Percentiles rank a stretch among this genome's conserved stretches.
These are phyloP conservation scores for Poecile montanus DNA, from an alignment of 2,797 vertebrate genomes.

Conservation along the genomic window DNA sequence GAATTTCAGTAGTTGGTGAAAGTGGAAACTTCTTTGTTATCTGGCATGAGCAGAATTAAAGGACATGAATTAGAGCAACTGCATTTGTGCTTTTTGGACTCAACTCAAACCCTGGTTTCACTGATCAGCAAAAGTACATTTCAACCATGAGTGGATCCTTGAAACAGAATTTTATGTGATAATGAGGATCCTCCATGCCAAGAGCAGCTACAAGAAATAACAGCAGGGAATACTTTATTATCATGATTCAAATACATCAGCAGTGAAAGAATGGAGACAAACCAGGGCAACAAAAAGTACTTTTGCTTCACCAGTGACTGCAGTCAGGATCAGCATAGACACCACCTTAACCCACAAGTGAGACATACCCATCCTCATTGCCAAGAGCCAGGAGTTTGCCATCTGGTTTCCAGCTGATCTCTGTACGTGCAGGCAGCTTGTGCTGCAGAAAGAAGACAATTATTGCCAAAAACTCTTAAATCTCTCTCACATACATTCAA, in stretches of 20 bases:
- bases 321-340: not conserved
- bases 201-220: not conserved
- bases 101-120: not conserved
- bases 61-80: not conserved
- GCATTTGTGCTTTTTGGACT: not conserved
- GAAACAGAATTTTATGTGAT: not conserved
- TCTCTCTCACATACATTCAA: not conserved
- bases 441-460: slow-evolving; percentile 80
- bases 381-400: slow-evolving; percentile 90
- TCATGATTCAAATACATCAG: not conserved
- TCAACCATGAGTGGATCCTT: not conserved
- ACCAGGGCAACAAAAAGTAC: not conserved
- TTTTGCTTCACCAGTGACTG: not conserved
- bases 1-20: not conserved
- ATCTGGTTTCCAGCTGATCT: slow-evolving; percentile 95
- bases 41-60: not conserved
- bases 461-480: not conserved
- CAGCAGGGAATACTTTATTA: not conserved
- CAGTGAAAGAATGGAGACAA: not conserved
- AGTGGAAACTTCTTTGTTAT: not conserved
- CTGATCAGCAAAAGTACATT: not conserved
- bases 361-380: slow-evolving; percentile 95
- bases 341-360: not conserved
- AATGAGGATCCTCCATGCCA: not conserved
- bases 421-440: slow-evolving; percentile 91